phyloP scores from a whole-genome alignment of 2,888 invertebrate genomes.

The Tigriopus californicus region DNA sequence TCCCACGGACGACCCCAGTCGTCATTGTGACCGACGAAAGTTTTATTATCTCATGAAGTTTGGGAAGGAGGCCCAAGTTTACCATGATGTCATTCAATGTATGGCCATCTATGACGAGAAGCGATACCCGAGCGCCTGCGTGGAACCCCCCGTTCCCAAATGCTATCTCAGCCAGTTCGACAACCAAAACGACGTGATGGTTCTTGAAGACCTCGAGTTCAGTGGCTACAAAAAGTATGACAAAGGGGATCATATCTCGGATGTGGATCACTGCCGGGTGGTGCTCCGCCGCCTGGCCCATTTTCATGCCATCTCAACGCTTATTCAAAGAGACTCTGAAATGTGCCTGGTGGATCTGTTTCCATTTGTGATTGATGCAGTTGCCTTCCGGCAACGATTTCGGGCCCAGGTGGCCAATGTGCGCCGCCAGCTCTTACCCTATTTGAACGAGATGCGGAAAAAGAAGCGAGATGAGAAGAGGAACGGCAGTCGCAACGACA shows the following conservation, averaged over 20 bases:
- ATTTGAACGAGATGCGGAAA: neutral
- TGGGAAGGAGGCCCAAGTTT: conserved; percentile 12
- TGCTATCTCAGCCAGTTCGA: conserved; percentile 9
- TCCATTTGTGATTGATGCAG: conserved; percentile 12
- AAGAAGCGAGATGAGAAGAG: too few species aligned
- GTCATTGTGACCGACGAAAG: neutral
- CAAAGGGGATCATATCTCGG: neutral
- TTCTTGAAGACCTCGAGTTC: conserved; percentile 1
- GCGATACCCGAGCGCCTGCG: conserved; percentile 9
- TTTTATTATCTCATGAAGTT: conserved; percentile 12
- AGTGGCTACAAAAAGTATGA: conserved; percentile 1
- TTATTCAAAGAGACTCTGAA: conserved; percentile 9
- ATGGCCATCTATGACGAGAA: conserved; percentile 14
- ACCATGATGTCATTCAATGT: conserved; percentile 3
- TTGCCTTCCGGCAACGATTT: conserved; percentile 2
- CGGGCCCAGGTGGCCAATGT: neutral
- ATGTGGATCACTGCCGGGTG: conserved; percentile 13
- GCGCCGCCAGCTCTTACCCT: neutral
- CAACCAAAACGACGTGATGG: conserved; percentile 8
- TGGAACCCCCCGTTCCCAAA: conserved; percentile 13
- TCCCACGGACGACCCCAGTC: conserved; percentile 3
- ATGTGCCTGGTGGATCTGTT: neutral
- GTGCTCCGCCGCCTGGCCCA: conserved; percentile 11
- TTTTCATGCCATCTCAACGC: conserved; percentile 8
- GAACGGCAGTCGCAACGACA: too few species aligned